phyloP scores from a whole-genome alignment of 2,888 invertebrate genomes.

The Nipponacmea schrenckii region DNA sequence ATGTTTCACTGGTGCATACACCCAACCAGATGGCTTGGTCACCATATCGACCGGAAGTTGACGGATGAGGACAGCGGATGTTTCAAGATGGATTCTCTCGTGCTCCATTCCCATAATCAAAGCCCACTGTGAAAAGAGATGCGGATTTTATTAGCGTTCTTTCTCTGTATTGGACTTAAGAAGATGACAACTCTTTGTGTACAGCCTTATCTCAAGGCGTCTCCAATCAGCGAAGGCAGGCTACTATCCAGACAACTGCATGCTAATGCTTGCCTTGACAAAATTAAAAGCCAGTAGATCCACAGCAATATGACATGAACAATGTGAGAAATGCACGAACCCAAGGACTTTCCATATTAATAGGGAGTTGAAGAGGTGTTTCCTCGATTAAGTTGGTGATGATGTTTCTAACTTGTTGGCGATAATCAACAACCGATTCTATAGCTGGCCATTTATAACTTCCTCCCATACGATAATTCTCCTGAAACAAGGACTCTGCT shows the following conservation, averaged over 20 bases:
- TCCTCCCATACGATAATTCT: conserved; percentile 64
- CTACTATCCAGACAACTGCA: too few relatives aligned
- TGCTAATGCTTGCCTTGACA: too few relatives aligned
- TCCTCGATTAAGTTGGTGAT: conserved; percentile 58
- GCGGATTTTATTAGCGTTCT: neutral
- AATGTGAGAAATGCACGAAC: conserved; percentile 37
- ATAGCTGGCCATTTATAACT: conserved; percentile 62
- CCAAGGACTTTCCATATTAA: conserved; percentile 63
- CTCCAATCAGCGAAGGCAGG: too few relatives aligned
- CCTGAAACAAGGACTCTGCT: conserved; percentile 40
- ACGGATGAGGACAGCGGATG: conserved; percentile 65
- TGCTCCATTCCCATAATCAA: conserved; percentile 67
- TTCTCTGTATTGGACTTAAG: too few relatives aligned
- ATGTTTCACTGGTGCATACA: conserved; percentile 54
- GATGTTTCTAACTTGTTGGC: conserved; percentile 52
- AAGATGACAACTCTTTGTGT: too few relatives aligned
- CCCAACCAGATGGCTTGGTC: conserved; percentile 55
- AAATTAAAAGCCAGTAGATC: too few relatives aligned
- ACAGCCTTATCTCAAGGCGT: too few relatives aligned
- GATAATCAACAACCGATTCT: conserved; percentile 56
- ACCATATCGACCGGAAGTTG: conserved; percentile 62
- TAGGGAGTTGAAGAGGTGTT: conserved; percentile 59
- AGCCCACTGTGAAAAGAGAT: conserved; percentile 55
- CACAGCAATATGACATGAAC: too few relatives aligned
- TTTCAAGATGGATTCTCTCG: conserved; percentile 65